A percentile compares a stretch with the other conserved stretches of the same genome.
phyloP scores from a whole-genome alignment of 2,888 invertebrate genomes.

The Eupithecia pulchellata region DNA sequence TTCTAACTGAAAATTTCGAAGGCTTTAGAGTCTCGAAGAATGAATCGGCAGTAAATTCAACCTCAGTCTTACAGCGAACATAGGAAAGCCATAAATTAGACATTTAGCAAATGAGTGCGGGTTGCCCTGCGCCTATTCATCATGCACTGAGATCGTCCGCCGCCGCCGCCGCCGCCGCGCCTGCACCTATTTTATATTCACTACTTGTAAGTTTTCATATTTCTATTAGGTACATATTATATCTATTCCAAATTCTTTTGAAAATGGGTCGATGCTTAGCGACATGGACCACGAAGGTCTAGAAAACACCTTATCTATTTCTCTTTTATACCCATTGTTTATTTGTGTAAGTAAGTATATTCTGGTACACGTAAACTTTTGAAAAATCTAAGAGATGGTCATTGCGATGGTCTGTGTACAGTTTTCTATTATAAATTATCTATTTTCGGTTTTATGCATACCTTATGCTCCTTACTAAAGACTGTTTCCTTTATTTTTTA shows the following conservation, averaged over 20 bases:
- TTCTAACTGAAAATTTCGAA: neutral
- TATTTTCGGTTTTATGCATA: too few relatives aligned
- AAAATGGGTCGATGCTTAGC: too few relatives aligned
- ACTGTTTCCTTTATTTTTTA: too few relatives aligned
- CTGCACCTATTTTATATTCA: slow-evolving; percentile 1
- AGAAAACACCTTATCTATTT: too few relatives aligned
- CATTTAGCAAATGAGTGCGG: slow-evolving; percentile 54
- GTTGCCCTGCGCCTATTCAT: slow-evolving; percentile 55
- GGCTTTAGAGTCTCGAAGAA: slow-evolving; percentile 5
- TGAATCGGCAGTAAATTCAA: slow-evolving; percentile 21
- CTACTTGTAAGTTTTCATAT: neutral
- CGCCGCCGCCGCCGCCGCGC: neutral
- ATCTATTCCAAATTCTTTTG: neutral
- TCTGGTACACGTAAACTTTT: too few relatives aligned
- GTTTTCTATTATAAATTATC: too few relatives aligned
- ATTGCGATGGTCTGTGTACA: too few relatives aligned
- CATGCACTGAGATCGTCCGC: slow-evolving; percentile 48
- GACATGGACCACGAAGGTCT: too few relatives aligned
- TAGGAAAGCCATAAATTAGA: slow-evolving; percentile 52
- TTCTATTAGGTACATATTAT: neutral
- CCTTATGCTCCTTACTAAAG: too few relatives aligned
- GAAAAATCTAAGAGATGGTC: too few relatives aligned
- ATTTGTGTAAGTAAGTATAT: too few relatives aligned
- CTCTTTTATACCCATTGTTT: too few relatives aligned
- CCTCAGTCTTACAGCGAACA: slow-evolving; percentile 18